Base-by-base conservation (phyloP, 2,888 invertebrate species). In the Teleiodes luculella region DNA sequence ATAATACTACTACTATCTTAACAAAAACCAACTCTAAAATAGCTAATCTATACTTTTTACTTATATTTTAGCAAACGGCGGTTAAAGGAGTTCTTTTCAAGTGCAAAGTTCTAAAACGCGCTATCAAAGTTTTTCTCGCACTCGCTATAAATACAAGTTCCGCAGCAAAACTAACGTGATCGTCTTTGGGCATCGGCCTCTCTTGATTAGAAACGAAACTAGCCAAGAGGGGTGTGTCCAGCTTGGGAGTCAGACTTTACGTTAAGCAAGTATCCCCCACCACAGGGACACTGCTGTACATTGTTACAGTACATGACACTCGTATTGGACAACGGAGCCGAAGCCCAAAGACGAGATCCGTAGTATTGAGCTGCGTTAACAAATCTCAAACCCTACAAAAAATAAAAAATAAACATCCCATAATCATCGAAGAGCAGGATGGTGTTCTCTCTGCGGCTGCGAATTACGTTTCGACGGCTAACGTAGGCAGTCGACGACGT, bases 301-400 rank as follows among this genome's bases (percentile, higher is more conserved):
- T n/a, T n/a, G n/a, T n/a, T n/a, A n/a, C n/a, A n/a, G n/a, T n/a
- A n/a, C n/a, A n/a, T n/a, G n/a, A n/a, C n/a, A n/a, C 24, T 43
- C 24, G n/a, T n/a, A 24, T 43, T 20, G 24, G 43, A 28, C 24
- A 24, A 16, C 39, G n/a, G 5, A 43, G 43, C 43, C 43, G 43
- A 43, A 43, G 43, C 43, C 43, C 24, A 24, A n/a, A 43, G 43
- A 43, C 43, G 43, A 43, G 43, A 43, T 20, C 43, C 43, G 43
- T 43, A 43, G 43, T 24, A 24, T 20, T 43, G 43, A 28, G 24
- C 43, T 43, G 24, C 43, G 43, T 43, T 28, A 43, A 43, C 43
- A 43, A 43, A 20, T 43, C 18, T 43, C 43, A 28, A 43, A 4
- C 24, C 5, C 24, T 24, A 43, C 20, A 43, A 18, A 43, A n/a